Evolutionary conservation across 1,140 invertebrate genomes (phyloP).

Genomic region (Cherax quadricarinatus): DNA sequence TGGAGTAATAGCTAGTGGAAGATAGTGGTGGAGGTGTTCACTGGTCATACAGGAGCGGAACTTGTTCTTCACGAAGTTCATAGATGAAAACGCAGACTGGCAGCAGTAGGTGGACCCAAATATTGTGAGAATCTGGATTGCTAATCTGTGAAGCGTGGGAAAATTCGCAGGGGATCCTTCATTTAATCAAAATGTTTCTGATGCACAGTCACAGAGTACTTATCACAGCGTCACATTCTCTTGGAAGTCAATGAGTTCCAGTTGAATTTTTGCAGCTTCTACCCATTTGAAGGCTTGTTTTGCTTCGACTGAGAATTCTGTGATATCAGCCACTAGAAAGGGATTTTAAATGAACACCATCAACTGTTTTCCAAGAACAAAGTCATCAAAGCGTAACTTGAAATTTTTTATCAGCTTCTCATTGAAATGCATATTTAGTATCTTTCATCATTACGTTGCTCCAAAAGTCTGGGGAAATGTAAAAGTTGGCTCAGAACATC

Average conservation of each 20-base stretch:
- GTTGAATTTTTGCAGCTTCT: neutral
- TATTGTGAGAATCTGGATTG: too few relatives aligned
- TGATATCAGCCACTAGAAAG: slow-evolving; percentile 35
- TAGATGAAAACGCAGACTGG: too few relatives aligned
- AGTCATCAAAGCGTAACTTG: slow-evolving; percentile 17
- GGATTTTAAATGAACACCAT: slow-evolving; percentile 24
- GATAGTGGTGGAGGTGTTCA: too few relatives aligned
- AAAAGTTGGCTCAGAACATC: slow-evolving; percentile 5
- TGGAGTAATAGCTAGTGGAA: too few relatives aligned
- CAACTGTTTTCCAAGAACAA: slow-evolving; percentile 30
- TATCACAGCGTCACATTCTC: slow-evolving; percentile 18
- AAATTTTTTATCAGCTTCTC: slow-evolving; percentile 71
- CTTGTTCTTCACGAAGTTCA: too few relatives aligned
- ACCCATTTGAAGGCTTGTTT: too few relatives aligned
- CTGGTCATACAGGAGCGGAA: too few relatives aligned
- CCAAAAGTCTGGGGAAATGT: slow-evolving; percentile 39
- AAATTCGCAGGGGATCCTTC: slow-evolving; percentile 33
- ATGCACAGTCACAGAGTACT: neutral
- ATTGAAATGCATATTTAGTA: slow-evolving; percentile 71
- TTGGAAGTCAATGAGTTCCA: slow-evolving; percentile 27
- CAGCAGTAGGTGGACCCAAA: too few relatives aligned
- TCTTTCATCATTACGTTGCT: slow-evolving; percentile 26
- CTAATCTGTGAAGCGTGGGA: slow-evolving; percentile 11
- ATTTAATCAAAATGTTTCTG: neutral
- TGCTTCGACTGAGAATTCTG: neutral